phyloP scores from a whole-genome alignment of 2,888 invertebrate genomes.

The Acanthopleura granulata region DNA sequence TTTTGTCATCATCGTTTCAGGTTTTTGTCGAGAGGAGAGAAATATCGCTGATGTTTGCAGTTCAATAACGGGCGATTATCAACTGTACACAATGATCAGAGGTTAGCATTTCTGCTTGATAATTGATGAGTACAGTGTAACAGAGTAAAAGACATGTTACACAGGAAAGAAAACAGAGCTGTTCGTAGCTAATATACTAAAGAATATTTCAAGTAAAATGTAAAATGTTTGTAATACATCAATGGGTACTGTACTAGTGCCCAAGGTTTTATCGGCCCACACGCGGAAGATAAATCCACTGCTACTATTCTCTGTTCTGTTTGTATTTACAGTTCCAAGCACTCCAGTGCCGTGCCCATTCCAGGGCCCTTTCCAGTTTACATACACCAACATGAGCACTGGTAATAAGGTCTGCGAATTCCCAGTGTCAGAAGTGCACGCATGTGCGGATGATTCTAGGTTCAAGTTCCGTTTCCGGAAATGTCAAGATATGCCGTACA shows the following conservation, averaged over 20 bases:
- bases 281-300: too few relatives aligned
- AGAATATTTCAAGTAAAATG: too few relatives aligned
- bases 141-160: too few relatives aligned
- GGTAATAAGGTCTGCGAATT: constrained; percentile 83
- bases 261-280: too few relatives aligned
- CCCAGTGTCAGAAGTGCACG: constrained; percentile 92
- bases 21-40: constrained; percentile 54
- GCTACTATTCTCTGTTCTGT: neutral
- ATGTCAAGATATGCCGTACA: constrained; percentile 79
- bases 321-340: constrained; percentile 49
- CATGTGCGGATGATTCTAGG: constrained; percentile 92
- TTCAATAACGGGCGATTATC: constrained; percentile 68
- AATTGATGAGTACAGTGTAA: too few relatives aligned
- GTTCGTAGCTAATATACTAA: too few relatives aligned
- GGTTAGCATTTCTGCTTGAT: constrained; percentile 45
- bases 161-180: too few relatives aligned
- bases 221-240: too few relatives aligned
- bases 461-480: constrained; percentile 92
- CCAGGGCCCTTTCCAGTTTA: constrained; percentile 81
- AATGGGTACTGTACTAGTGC: too few relatives aligned
- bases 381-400: constrained; percentile 86
- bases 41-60: constrained; percentile 59
- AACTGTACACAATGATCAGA: constrained; percentile 67
- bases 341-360: constrained; percentile 92
- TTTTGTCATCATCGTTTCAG: constrained; percentile 34